Evolutionary conservation across 2,888 invertebrate species (phyloP).

Genomic region (Phengaris arion): DNA sequence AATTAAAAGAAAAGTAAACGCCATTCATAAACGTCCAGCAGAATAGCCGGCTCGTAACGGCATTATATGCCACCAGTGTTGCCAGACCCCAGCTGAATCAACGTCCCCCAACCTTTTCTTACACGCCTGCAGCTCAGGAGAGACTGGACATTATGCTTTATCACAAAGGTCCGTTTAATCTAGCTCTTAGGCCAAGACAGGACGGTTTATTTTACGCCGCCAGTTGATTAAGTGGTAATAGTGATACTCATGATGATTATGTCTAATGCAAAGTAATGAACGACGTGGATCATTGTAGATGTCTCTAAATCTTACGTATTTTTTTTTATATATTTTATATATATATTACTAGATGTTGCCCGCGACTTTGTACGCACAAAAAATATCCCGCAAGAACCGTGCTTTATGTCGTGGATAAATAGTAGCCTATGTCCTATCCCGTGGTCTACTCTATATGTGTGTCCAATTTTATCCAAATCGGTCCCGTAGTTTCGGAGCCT

Average conservation of each 20-base stretch:
- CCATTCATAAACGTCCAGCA: slow-evolving; percentile 74
- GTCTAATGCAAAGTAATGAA: slow-evolving; percentile 39
- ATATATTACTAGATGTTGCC: no score
- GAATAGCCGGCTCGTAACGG: slow-evolving; percentile 63
- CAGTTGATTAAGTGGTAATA: slow-evolving; percentile 46
- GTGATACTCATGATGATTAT: slow-evolving; percentile 46
- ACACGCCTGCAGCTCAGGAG: slow-evolving; percentile 46
- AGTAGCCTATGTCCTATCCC: no score
- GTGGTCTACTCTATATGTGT: no score
- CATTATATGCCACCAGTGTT: slow-evolving; percentile 59
- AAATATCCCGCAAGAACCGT: no score
- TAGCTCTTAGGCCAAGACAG: slow-evolving; percentile 67
- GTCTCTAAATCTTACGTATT: neutral
- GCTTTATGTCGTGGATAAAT: no score
- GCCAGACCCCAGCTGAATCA: slow-evolving; percentile 45
- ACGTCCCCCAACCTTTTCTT: slow-evolving; percentile 35
- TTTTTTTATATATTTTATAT: no score
- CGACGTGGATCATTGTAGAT: slow-evolving; percentile 43
- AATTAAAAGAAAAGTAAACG: slow-evolving; percentile 79
- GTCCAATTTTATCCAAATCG: no score
- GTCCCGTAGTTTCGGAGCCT: no score
- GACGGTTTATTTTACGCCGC: slow-evolving; percentile 47
- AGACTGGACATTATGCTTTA: slow-evolving; percentile 59
- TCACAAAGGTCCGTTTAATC: slow-evolving; percentile 70
- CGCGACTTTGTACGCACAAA: no score